A percentile compares a stretch with the other conserved stretches of the same genome.
Conservation (phyloP, 2,113 vertebrate species). For the Martes martes region DNA sequence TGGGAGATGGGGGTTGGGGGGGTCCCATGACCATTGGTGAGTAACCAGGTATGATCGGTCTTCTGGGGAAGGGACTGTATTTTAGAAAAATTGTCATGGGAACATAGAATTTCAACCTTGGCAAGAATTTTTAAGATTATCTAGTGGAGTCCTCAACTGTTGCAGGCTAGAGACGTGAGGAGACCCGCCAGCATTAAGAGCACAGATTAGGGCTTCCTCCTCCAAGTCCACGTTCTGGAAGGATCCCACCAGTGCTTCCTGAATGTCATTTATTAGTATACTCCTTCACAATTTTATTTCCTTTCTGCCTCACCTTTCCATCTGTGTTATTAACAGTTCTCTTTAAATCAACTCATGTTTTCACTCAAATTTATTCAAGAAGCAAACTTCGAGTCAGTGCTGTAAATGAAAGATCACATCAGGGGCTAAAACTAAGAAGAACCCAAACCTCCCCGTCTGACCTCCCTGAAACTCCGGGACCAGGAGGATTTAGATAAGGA, state of each 20-base stretch:
- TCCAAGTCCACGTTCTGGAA: background rate
- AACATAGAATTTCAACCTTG: background rate
- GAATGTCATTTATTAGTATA: background rate
- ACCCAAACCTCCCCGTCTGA: background rate
- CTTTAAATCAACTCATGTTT: background rate
- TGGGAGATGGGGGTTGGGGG: background rate
- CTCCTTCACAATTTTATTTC: background rate
- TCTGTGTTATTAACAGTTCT: background rate
- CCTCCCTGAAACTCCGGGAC: background rate
- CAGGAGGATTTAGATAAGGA: background rate
- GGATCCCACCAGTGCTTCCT: background rate
- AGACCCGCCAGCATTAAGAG: background rate
- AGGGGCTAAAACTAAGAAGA: background rate
- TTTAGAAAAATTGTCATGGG: background rate
- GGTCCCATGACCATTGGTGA: background rate
- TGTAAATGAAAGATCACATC: background rate
- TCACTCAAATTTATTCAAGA: background rate
- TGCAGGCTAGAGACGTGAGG: background rate
- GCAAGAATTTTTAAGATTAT: background rate
- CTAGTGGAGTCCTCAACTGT: background rate
- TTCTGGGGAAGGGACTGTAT: background rate
- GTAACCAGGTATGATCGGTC: background rate
- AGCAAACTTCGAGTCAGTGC: background rate
- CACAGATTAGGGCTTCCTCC: background rate
- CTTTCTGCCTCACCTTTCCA: background rate